Conservation (phyloP, 2,888 invertebrate species). For the Drosophila austrosaltans region DNA sequence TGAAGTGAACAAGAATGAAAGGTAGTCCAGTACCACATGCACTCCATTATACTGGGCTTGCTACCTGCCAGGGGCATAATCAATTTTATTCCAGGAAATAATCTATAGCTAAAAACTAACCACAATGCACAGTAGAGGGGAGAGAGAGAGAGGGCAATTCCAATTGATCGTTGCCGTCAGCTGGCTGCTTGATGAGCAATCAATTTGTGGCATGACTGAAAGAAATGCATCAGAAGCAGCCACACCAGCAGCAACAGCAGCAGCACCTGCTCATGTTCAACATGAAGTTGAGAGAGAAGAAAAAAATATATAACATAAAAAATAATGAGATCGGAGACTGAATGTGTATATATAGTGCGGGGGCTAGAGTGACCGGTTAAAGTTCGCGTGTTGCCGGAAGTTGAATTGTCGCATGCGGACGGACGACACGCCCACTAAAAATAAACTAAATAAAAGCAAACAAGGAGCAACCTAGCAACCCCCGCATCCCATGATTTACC, state of each 20-base stretch:
- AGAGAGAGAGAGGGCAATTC: slow-evolving; percentile 28
- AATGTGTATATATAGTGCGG: not conserved
- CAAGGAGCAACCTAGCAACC: not conserved
- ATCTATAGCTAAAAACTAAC: slow-evolving; percentile 33
- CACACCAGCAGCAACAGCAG: slow-evolving; percentile 57
- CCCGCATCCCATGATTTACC: slow-evolving; percentile 12
- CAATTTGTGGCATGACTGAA: slow-evolving; percentile 57
- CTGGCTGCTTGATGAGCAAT: slow-evolving; percentile 63
- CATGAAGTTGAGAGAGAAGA: slow-evolving; percentile 16
- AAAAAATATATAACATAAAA: no score
- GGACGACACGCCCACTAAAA: slow-evolving; percentile 60
- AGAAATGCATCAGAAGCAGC: slow-evolving; percentile 22
- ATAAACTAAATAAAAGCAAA: slow-evolving; percentile 14
- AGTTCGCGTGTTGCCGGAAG: slow-evolving; percentile 67
- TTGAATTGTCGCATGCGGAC: slow-evolving; percentile 68
- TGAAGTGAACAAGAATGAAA: not conserved
- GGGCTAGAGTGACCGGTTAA: slow-evolving; percentile 13
- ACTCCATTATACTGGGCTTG: not conserved
- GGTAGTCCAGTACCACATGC: not conserved
- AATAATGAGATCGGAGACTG: not conserved
- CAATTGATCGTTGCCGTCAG: slow-evolving; percentile 67
- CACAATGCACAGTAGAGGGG: slow-evolving; percentile 10
- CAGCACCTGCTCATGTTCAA: slow-evolving; percentile 57
- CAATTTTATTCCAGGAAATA: slow-evolving; percentile 44
- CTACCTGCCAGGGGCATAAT: slow-evolving; percentile 8